Evolutionary conservation across 2,888 invertebrate genomes (phyloP).

Genomic region (Ametastegia equiseti): DNA sequence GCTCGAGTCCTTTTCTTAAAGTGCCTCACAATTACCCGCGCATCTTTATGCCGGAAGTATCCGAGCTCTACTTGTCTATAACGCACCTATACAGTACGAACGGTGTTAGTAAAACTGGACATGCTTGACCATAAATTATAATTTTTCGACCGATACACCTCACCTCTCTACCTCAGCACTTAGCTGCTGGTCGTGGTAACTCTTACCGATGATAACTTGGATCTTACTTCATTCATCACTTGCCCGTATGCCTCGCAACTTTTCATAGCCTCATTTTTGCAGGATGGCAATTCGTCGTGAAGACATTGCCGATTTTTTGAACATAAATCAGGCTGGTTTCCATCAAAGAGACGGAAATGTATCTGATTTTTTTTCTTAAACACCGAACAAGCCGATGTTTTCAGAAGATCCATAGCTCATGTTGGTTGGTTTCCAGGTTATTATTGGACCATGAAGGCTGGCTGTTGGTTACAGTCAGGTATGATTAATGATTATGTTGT

Average conservation of each 20-base stretch:
- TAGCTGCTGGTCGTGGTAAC: conserved; percentile 28
- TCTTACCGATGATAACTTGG: conserved; percentile 18
- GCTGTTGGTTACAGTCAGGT: too few species aligned
- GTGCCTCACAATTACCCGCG: conserved; percentile 41
- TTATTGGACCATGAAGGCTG: too few species aligned
- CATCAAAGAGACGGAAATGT: too few species aligned
- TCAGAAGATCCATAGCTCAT: too few species aligned
- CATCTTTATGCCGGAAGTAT: conserved; percentile 40
- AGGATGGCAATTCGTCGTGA: too few species aligned
- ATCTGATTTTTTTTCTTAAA: too few species aligned
- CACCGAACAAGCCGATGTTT: too few species aligned
- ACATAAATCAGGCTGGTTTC: too few species aligned
- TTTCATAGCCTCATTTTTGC: too few species aligned
- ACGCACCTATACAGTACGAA: background rate
- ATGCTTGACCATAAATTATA: conserved; percentile 18
- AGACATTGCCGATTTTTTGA: too few species aligned
- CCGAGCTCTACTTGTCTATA: background rate
- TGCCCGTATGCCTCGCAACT: background rate
- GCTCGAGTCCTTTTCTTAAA: conserved; percentile 23
- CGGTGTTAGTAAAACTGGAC: conserved; percentile 30
- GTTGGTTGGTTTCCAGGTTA: too few species aligned
- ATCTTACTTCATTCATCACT: background rate
- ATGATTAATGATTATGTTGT: too few species aligned
- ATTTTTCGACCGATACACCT: conserved; percentile 26
- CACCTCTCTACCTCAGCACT: conserved; percentile 12